phyloP scores from a whole-genome alignment of 2,888 invertebrate species.

The Plemyria rubiginata region DNA sequence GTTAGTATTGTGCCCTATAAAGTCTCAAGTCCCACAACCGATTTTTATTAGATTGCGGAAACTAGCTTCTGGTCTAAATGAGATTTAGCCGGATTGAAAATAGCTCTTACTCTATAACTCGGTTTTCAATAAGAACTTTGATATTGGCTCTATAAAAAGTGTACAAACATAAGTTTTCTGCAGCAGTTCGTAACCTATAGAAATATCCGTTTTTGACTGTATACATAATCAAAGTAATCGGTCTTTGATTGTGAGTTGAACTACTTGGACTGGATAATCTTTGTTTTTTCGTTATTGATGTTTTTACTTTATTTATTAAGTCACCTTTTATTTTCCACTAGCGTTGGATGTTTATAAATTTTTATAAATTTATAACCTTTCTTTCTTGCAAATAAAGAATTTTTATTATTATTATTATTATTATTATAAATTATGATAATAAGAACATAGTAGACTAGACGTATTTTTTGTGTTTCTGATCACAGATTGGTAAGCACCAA shows the following conservation, averaged over 20 bases:
- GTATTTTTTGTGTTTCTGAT: too few relatives aligned
- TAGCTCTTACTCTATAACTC: conserved; percentile 17
- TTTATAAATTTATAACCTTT: too few relatives aligned
- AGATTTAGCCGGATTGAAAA: conserved; percentile 21
- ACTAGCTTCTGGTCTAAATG: conserved; percentile 22
- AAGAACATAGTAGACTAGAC: too few relatives aligned
- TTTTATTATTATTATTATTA: too few relatives aligned
- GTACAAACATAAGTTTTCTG: conserved; percentile 1
- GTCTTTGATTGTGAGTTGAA: background rate
- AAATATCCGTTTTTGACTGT: background rate
- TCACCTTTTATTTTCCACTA: too few relatives aligned
- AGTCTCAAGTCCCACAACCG: conserved; percentile 16
- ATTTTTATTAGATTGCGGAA: conserved; percentile 28
- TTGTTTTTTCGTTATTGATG: background rate
- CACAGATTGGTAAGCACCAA: too few relatives aligned
- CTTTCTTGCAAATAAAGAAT: too few relatives aligned
- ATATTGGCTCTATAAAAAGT: conserved; percentile 8
- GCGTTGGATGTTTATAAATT: too few relatives aligned
- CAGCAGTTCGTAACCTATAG: background rate
- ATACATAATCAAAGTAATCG: background rate
- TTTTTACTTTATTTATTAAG: background rate
- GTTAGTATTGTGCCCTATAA: conserved; percentile 4
- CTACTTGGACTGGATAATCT: background rate
- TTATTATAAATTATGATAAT: too few relatives aligned
- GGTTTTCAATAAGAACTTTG: conserved; percentile 13